These are phyloP conservation scores for Elephantulus edwardii DNA, from an alignment of 2,113 vertebrate genomes.

Conservation along the genomic window DNA sequence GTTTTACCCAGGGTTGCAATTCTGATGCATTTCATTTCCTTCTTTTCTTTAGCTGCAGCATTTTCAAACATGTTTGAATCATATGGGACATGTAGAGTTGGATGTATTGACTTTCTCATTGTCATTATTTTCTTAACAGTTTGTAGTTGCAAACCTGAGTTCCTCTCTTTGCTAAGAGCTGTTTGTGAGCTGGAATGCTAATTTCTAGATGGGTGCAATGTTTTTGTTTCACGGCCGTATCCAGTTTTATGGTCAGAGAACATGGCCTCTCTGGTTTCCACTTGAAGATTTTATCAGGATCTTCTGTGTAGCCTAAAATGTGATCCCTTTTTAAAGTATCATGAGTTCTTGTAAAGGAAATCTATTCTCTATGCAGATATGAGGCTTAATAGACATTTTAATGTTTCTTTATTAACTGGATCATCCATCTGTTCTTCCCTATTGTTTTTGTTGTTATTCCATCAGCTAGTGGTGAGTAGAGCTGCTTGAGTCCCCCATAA, in stretches of 20 bases:
- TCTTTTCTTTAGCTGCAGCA: background rate
- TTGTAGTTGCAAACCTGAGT: conserved; percentile 20
- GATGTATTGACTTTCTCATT: background rate
- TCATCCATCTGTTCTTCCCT: background rate
- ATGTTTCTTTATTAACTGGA: background rate
- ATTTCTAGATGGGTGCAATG: conserved; percentile 1
- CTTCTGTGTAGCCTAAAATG: conserved; percentile 15
- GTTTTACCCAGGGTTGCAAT: background rate
- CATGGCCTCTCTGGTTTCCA: background rate
- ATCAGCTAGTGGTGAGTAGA: background rate
- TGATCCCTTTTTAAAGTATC: background rate
- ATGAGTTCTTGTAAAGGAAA: background rate
- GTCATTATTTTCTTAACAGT: conserved; percentile 20
- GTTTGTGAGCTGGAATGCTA: background rate
- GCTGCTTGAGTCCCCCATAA: background rate
- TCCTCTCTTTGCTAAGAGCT: conserved; percentile 19
- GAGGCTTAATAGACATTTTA: background rate
- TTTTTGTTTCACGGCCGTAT: background rate
- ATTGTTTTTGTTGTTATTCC: conserved; percentile 19
- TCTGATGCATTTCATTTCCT: background rate
- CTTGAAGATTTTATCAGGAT: conserved; percentile 39
- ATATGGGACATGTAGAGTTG: background rate
- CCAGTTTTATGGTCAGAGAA: conserved; percentile 1
- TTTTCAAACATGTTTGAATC: background rate
- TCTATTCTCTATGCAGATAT: background rate